These are phyloP conservation scores for Stenolophus ochropezus DNA, from an alignment of 2,888 invertebrate genomes.

Conservation along the genomic window DNA sequence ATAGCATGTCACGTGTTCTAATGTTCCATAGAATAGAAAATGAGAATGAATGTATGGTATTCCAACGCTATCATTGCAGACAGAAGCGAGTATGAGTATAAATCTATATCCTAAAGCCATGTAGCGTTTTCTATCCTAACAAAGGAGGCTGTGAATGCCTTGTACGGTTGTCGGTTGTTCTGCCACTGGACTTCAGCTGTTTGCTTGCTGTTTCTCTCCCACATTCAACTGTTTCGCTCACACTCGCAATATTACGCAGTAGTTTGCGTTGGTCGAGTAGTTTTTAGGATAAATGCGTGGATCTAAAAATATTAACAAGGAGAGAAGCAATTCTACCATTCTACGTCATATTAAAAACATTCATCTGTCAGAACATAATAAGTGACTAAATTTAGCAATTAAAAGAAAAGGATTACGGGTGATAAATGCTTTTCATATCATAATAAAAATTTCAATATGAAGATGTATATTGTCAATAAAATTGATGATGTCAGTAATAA, in stretches of 20 bases:
- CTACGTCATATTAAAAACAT: too few species aligned
- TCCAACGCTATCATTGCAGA: neutral
- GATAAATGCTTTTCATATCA: neutral
- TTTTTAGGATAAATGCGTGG: neutral
- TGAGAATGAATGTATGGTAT: neutral
- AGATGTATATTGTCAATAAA: neutral
- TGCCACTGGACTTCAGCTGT: constrained; percentile 15
- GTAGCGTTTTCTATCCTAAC: constrained; percentile 14
- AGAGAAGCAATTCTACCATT: too few species aligned
- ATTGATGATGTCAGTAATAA: neutral
- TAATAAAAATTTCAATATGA: neutral
- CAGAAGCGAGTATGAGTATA: constrained; percentile 5
- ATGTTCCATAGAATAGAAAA: too few species aligned
- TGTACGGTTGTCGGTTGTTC: constrained; percentile 21
- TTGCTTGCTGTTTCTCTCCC: neutral
- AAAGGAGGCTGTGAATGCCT: neutral
- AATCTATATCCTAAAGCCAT: constrained; percentile 8
- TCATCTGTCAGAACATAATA: too few species aligned
- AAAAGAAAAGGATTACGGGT: too few species aligned
- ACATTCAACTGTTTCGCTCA: neutral
- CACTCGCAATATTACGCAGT: constrained; percentile 8
- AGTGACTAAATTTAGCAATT: too few species aligned
- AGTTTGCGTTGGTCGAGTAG: constrained; percentile 14
- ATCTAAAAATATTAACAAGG: constrained; percentile 31
- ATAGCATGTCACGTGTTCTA: too few species aligned